Evolutionary conservation across 2,113 vertebrate species (phyloP).

Genomic region (Ellobius talpinus): DNA sequence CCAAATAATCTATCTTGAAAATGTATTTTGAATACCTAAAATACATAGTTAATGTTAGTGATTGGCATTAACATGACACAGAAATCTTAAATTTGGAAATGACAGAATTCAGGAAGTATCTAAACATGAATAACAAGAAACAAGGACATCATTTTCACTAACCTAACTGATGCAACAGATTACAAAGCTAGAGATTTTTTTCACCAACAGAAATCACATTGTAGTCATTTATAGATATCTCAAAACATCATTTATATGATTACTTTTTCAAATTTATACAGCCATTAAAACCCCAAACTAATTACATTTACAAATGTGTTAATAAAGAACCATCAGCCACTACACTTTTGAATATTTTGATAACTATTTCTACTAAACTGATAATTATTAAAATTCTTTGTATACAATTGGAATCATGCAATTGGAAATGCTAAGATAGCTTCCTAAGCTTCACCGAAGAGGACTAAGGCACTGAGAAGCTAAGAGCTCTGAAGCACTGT

Average conservation of each 20-base stretch:
- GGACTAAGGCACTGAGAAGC: neutral
- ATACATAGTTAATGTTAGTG: neutral
- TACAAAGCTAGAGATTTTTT: neutral
- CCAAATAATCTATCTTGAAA: constrained; percentile 13
- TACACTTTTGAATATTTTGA: neutral
- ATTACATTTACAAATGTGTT: neutral
- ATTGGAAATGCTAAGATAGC: neutral
- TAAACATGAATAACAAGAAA: constrained; percentile 9
- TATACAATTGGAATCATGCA: neutral
- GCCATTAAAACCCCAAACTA: neutral
- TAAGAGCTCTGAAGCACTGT: neutral
- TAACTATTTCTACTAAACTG: neutral
- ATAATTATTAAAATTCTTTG: neutral
- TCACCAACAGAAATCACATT: neutral
- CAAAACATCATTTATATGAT: neutral
- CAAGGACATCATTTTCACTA: constrained; percentile 42
- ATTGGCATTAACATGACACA: neutral
- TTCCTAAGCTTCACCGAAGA: neutral
- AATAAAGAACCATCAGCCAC: neutral
- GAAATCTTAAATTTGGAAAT: neutral
- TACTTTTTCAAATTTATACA: constrained; percentile 20
- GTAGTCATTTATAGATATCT: neutral
- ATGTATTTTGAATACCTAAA: neutral
- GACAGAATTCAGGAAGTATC: constrained; percentile 6
- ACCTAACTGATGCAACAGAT: constrained; percentile 29